Evolutionary conservation across 2,113 vertebrate species (phyloP).

Genomic region (Brevimyrus niger): DNA sequence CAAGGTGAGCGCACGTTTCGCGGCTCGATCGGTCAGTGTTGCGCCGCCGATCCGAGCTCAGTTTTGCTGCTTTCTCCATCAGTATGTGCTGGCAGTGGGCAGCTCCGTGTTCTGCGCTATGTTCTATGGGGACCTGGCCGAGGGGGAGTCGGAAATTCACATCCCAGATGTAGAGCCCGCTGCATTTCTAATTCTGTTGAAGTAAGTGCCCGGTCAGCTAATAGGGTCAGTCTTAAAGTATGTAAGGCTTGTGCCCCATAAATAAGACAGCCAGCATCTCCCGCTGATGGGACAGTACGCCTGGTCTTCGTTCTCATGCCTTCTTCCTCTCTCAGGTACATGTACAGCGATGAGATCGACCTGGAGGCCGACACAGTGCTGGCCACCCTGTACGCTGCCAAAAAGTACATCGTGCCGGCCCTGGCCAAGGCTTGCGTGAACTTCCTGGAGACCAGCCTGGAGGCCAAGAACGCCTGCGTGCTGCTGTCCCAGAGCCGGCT

Average conservation of each 20-base stretch:
- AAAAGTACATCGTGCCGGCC: conserved; percentile 93
- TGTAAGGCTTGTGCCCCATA: conserved; percentile 25
- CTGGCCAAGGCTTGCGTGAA: conserved; percentile 87
- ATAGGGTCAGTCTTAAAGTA: conserved; percentile 23
- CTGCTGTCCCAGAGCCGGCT: conserved; percentile 95
- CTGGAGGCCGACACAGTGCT: conserved; percentile 93
- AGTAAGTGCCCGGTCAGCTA: conserved; percentile 68
- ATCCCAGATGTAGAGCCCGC: conserved; percentile 97
- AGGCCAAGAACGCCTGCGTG: conserved; percentile 89
- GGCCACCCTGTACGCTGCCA: conserved; percentile 89
- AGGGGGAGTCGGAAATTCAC: conserved; percentile 87
- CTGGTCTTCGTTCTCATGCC: not conserved
- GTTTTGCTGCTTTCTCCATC: conserved; percentile 26
- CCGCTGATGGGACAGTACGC: too few relatives aligned
- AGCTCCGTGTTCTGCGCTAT: conserved; percentile 98
- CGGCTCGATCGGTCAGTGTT: not conserved
- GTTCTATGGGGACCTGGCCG: conserved; percentile 96
- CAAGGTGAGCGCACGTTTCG: conserved; percentile 68
- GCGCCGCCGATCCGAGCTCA: not conserved
- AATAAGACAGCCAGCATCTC: conserved; percentile 23
- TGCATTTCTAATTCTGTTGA: conserved; percentile 91
- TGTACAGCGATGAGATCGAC: conserved; percentile 96
- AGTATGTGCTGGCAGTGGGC: conserved; percentile 96
- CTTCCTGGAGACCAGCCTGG: conserved; percentile 92
- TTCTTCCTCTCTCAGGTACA: conserved; percentile 64